Evolutionary conservation across 2,888 invertebrate genomes (phyloP), one percentile per base, ranked within the genome.

Genomic region (Megastigmus dorsalis): DNA sequence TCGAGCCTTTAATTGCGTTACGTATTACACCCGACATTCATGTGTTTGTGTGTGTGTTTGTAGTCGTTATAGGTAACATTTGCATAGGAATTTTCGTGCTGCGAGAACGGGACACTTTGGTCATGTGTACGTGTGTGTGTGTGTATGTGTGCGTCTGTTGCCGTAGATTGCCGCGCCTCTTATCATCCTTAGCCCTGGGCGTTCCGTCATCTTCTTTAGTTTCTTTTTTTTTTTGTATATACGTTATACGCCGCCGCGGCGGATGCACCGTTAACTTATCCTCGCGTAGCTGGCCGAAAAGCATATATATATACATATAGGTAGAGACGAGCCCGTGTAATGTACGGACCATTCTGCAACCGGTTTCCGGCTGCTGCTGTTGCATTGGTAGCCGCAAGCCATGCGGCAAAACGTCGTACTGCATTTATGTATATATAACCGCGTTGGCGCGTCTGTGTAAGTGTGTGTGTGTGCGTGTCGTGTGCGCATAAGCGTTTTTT

Each of bases 141-240:
- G n/a, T n/a, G n/a, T n/a, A n/a, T n/a, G n/a, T n/a, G n/a, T n/a
- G n/a, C n/a, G n/a, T n/a, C n/a, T n/a, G n/a, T n/a, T n/a, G n/a
- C n/a, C n/a, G n/a, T n/a, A n/a, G n/a, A n/a, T n/a, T 18, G 43
- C 68, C 68, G 68, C 68, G 48, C 68, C 68, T 68, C 59, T 68
- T 68, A 68, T 68, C 68, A 36, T 66, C 54, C 41, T n/a, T n/a
- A n/a, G n/a, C n/a, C n/a, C n/a, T n/a, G n/a, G 62, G 38, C 54
- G 41, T 54, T 66, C 54, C 65, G 41, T 66, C 65, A 66, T 62
- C 10, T 33, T 20, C 10, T 33, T 36, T 28, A 9, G 20, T 30
- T 55, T 36, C 15, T 26, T 36, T 36, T 36, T 7, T 26, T 36
- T 36, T 33, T 55, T 4, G 15, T 13, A 0, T 13, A 7, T 10